Evolutionary conservation across 2,113 vertebrate species (phyloP).

Genomic region (Shinisaurus crocodilurus): DNA sequence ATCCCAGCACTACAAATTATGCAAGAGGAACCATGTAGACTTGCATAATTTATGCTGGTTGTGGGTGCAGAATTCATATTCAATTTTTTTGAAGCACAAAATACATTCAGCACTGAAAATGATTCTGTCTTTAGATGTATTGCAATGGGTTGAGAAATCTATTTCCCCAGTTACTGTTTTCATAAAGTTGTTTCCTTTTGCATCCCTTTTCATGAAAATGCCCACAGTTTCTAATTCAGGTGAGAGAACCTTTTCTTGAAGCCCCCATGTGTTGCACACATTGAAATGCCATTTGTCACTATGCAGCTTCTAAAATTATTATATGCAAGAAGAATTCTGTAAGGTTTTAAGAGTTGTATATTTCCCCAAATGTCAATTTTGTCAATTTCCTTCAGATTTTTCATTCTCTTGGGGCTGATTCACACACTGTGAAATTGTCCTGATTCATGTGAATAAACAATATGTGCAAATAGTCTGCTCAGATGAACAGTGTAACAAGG

Average conservation of each 20-base stretch:
- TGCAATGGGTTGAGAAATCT: background rate
- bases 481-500: background rate
- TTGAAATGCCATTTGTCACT: background rate
- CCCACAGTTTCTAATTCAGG: background rate
- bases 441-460: background rate
- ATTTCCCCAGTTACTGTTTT: background rate
- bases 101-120: background rate
- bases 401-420: background rate
- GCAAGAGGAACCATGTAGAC: background rate
- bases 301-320: background rate
- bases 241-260: background rate
- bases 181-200: background rate
- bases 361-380: background rate
- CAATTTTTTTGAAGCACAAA: background rate
- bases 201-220: background rate
- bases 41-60: background rate
- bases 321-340: background rate
- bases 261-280: rapidly evolving
- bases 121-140: background rate
- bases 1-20: background rate
- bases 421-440: background rate
- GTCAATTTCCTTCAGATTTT: background rate
- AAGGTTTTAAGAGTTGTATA: background rate
- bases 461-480: background rate
- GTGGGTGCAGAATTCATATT: background rate